Evolutionary conservation across 1,140 invertebrate species (phyloP), one percentile per base, ranked within the genome.

Genomic region (Heliothis subflexa): DNA sequence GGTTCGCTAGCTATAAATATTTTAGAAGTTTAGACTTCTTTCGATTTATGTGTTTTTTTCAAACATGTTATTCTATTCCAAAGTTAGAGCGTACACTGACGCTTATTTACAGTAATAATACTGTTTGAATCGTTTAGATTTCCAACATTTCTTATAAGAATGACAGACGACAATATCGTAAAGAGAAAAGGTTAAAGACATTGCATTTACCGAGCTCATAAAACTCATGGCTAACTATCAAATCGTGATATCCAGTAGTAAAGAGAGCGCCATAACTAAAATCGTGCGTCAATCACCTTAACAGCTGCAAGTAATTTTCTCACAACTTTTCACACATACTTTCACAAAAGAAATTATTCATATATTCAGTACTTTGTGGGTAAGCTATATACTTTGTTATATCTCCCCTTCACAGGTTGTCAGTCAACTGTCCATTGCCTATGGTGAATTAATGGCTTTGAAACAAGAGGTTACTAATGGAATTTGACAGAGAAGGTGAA

Each of bases 311-410:
- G 54, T 18, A n/a, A 45, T 74, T 74, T 61, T 57, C 71, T 55
- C 52, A 47, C 61, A 74, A 57, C 33, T 74, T 74, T 59, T 74
- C 55, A 47, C 71, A 74, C 45, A 49, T 21, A 75, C 73, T 75
- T 75, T 75, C 73, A 70, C 66, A 49, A 62, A 57, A 75, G 73
- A 75, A 73, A 73, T 59, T 75, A 75, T 75, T 75, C 59, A 75
- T 62, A n/a, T 70, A 18, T 64, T n/a, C 18, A n/a, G 28, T 62
- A 47, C 10, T 16, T 66, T 66, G 40, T 66, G 40, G 28, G 40
- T 47, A 40, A 40, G 33, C 5, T 40, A 40, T 40, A 40, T 40
- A 40, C 33, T 40, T 40, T 40, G 33, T 40, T 40, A 21, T 21
- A n/a, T 62, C 18, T 62, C 45, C 59, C 73, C 33, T 62, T 61